These are phyloP conservation scores for Turnix velox DNA, from an alignment of 2,113 vertebrate species.

Conservation along the genomic window DNA sequence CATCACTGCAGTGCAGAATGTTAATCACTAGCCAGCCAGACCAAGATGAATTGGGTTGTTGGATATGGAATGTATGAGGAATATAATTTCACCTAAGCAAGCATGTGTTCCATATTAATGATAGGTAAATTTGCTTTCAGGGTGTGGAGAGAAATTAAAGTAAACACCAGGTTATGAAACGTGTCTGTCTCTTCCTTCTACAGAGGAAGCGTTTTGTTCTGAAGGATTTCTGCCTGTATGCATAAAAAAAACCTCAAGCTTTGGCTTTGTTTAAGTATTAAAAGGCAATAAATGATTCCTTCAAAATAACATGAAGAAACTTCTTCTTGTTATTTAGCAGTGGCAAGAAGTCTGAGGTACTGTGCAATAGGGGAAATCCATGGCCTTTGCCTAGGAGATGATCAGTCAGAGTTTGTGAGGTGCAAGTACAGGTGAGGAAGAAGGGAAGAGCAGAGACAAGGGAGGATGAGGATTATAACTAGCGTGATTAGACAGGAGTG, in stretches of 20 bases:
- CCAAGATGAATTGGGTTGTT: background rate
- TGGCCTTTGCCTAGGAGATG: background rate
- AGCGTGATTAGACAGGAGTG: background rate
- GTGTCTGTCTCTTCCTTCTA: background rate
- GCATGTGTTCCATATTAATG: slow-evolving; percentile 7
- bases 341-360: background rate
- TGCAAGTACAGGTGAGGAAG: slow-evolving; percentile 7
- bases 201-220: background rate
- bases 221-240: background rate
- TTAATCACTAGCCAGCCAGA: slow-evolving; percentile 16
- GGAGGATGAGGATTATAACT: slow-evolving; percentile 39
- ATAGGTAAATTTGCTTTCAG: slow-evolving; percentile 28
- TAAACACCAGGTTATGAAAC: slow-evolving; percentile 25
- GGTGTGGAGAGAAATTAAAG: slow-evolving; percentile 41
- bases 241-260: background rate
- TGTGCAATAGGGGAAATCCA: background rate
- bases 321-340: background rate
- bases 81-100: background rate
- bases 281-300: background rate
- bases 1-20: background rate
- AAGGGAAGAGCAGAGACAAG: slow-evolving; percentile 4
- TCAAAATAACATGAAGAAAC: background rate
- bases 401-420: slow-evolving; percentile 15
- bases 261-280: background rate
- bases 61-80: background rate